Percentiles rank a stretch among this genome's conserved stretches.
These are phyloP conservation scores for Liparis tanakae DNA, from an alignment of 2,797 vertebrate genomes.

Conservation along the genomic window DNA sequence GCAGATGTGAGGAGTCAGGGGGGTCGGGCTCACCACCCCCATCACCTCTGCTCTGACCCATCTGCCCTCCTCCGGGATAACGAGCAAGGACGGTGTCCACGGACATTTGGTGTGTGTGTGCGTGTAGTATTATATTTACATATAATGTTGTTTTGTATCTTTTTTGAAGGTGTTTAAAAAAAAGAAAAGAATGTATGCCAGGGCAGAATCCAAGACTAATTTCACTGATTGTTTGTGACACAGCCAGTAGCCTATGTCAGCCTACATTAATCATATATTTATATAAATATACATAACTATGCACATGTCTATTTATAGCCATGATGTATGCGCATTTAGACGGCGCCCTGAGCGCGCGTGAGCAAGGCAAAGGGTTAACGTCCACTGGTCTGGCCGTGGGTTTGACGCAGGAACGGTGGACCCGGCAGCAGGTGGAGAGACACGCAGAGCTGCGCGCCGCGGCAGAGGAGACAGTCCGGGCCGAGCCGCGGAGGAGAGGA, in stretches of 20 bases:
- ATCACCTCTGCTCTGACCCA: no score
- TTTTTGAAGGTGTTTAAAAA: no score
- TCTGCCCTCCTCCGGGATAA: no score
- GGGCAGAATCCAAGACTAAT: background rate
- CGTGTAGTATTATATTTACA: no score
- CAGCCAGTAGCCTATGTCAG: background rate
- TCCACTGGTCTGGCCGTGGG: conserved; percentile 20
- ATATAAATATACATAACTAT: background rate
- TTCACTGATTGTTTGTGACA: background rate
- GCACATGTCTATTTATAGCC: no score
- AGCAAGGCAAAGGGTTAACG: conserved; percentile 54
- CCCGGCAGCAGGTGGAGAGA: conserved; percentile 63
- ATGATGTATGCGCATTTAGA: background rate
- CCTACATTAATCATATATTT: background rate
- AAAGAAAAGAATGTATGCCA: background rate
- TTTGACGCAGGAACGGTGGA: conserved; percentile 62
- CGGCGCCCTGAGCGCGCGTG: background rate
- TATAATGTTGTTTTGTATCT: no score
- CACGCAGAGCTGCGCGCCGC: conserved; percentile 57
- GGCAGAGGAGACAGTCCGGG: conserved; percentile 37
- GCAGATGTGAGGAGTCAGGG: no score
- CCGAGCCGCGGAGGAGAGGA: conserved; percentile 25
- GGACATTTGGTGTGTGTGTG: no score
- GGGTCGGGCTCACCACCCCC: no score
- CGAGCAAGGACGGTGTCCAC: no score